Percentiles rank a stretch among this genome's conserved stretches.
These are phyloP conservation scores for Idris sp. DNA, from an alignment of 1,140 invertebrate genomes.

Conservation along the genomic window DNA sequence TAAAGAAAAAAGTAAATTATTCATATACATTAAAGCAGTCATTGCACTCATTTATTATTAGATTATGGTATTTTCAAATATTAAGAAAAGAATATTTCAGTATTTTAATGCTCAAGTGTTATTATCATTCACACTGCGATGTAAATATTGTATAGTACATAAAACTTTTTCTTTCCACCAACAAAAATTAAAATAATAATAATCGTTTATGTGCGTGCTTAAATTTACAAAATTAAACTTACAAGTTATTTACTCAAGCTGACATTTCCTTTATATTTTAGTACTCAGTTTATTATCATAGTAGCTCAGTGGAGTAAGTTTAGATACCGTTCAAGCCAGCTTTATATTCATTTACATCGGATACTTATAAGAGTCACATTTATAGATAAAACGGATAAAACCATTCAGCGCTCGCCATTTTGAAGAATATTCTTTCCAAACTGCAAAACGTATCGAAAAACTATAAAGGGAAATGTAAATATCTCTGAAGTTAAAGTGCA, in stretches of 20 bases:
- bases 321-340: constrained; percentile 28
- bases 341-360: constrained; percentile 20
- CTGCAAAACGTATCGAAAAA: constrained; percentile 18
- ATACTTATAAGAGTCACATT: constrained; percentile 19
- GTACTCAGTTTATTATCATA: constrained; percentile 25
- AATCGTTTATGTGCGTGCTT: too few relatives aligned
- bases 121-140: too few relatives aligned
- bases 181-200: too few relatives aligned
- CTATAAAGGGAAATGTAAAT: constrained; percentile 16
- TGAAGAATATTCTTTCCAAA: constrained; percentile 14
- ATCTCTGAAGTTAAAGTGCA: background rate
- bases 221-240: too few relatives aligned
- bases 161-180: too few relatives aligned
- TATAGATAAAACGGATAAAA: constrained; percentile 18
- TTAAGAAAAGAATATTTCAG: too few relatives aligned
- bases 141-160: too few relatives aligned
- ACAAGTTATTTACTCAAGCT: constrained; percentile 28
- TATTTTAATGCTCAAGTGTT: too few relatives aligned
- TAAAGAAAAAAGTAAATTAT: too few relatives aligned
- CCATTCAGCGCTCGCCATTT: constrained; percentile 13
- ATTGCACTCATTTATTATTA: too few relatives aligned
- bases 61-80: too few relatives aligned
- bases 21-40: too few relatives aligned
- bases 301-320: constrained; percentile 26
- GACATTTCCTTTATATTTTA: constrained; percentile 24